Conservation (phyloP, 2,888 invertebrate genomes). For the Drosophila leonis region DNA sequence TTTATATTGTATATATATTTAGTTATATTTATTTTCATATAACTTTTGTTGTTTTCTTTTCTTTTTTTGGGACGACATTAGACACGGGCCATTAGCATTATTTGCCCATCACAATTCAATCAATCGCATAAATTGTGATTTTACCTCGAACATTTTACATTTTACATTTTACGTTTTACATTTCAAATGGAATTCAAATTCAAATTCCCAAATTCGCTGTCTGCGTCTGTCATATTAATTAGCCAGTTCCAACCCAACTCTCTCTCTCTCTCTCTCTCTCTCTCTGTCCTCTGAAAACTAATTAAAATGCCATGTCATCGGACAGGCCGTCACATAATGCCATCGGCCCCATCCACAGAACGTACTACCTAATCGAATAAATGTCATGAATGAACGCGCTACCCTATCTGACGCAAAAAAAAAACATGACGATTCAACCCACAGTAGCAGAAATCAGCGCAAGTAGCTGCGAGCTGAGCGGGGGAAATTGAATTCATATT, state of each 20-base stretch:
- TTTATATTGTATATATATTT: not conserved
- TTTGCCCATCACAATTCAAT: conserved; percentile 27
- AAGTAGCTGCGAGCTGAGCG: conserved; percentile 1
- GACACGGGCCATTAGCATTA: conserved; percentile 31
- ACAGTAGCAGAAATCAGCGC: conserved; percentile 16
- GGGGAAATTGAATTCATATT: conserved; percentile 70
- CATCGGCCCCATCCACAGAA: conserved; percentile 9
- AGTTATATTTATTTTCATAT: not conserved
- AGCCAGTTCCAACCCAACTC: conserved; percentile 39
- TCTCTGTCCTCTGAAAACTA: conserved; percentile 65
- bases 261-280: not conserved
- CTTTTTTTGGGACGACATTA: conserved; percentile 6
- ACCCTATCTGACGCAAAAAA: conserved; percentile 14
- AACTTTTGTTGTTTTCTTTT: not conserved
- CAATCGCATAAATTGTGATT: conserved; percentile 31
- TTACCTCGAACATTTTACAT: conserved; percentile 14
- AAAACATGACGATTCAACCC: conserved; percentile 5
- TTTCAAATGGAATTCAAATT: conserved; percentile 29
- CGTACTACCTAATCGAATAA: conserved; percentile 69
- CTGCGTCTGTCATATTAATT: conserved; percentile 79
- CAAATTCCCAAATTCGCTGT: conserved; percentile 32
- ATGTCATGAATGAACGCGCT: conserved; percentile 65
- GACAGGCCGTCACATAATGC: conserved; percentile 23
- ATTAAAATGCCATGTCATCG: conserved; percentile 73
- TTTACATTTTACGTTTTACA: conserved; percentile 7